Conservation (phyloP, 2,888 invertebrate species). For the Noctua comes region DNA sequence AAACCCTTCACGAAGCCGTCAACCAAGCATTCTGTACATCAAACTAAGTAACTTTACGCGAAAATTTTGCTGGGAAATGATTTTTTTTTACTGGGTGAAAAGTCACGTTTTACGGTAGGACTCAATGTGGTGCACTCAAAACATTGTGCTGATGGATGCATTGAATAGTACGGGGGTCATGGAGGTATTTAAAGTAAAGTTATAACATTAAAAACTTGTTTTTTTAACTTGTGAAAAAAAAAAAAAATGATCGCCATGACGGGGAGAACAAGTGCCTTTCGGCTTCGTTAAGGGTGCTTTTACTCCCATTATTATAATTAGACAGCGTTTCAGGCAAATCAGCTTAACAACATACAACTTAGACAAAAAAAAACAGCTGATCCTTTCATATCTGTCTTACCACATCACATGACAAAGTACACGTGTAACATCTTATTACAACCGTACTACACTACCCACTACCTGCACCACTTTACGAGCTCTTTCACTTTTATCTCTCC, state of each 20-base stretch:
- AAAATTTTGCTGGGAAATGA: neutral
- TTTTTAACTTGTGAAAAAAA: neutral
- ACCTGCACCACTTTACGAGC: constrained; percentile 72
- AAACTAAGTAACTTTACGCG: neutral
- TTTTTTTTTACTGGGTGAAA: neutral
- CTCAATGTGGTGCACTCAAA: neutral
- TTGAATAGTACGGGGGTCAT: neutral
- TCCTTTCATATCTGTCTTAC: constrained; percentile 7
- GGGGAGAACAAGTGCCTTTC: neutral
- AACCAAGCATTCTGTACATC: neutral
- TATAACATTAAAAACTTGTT: neutral
- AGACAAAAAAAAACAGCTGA: neutral
- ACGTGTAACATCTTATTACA: constrained; percentile 38
- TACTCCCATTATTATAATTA: neutral
- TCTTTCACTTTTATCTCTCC: constrained; percentile 73
- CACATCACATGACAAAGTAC: constrained; percentile 43
- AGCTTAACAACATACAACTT: neutral
- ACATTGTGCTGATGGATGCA: neutral
- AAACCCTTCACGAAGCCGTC: neutral
- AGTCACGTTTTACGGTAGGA: neutral
- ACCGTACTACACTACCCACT: constrained; percentile 36
- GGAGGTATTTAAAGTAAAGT: neutral
- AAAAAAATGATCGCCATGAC: neutral
- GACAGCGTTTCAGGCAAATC: neutral
- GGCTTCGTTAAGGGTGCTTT: neutral